Evolutionary conservation across 2,113 vertebrate species (phyloP).

Genomic region (Chaenocephalus aceratus): DNA sequence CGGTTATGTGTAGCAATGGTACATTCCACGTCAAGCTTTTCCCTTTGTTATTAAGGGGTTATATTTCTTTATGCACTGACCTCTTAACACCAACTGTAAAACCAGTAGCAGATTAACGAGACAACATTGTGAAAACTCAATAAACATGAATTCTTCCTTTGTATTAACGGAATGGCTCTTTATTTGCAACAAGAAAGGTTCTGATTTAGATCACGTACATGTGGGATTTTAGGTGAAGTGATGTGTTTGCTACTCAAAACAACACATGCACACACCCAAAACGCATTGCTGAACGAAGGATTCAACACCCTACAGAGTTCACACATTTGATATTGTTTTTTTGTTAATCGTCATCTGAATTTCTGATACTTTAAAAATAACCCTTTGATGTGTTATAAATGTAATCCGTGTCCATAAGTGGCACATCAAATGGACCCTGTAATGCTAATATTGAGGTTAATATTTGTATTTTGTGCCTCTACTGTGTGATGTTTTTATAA

Average conservation of each 20-base stretch:
- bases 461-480: too few relatives aligned
- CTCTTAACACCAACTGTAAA: constrained; percentile 59
- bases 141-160: constrained; percentile 75
- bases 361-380: neutral
- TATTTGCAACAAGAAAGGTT: neutral
- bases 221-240: neutral
- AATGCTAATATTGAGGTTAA: too few relatives aligned
- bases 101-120: constrained; percentile 54
- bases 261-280: neutral
- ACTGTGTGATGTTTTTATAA: too few relatives aligned
- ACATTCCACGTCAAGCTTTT: constrained; percentile 50
- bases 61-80: constrained; percentile 62
- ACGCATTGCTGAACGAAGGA: neutral
- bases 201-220: neutral
- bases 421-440: neutral
- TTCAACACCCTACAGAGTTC: neutral
- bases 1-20: constrained; percentile 31
- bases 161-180: constrained; percentile 30
- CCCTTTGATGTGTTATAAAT: neutral
- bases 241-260: neutral
- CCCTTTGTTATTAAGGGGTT: constrained; percentile 30
- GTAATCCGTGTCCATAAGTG: neutral
- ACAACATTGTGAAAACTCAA: constrained; percentile 64
- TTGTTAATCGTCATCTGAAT: neutral
- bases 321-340: neutral